Conservation (phyloP, 2,888 invertebrate species). For the Cheilosia variabilis region DNA sequence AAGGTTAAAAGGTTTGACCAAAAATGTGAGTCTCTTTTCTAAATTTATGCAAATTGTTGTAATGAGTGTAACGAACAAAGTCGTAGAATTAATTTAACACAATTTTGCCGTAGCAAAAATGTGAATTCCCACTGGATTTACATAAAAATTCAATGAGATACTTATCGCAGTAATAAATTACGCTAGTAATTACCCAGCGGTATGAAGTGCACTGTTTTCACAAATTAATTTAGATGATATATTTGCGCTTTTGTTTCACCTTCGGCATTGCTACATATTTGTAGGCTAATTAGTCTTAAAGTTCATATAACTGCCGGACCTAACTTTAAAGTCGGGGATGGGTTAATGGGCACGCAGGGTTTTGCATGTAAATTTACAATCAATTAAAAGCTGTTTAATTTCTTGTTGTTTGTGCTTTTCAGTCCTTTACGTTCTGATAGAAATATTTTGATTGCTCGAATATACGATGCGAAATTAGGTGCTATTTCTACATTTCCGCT, state of each 20-base stretch:
- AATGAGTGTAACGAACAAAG: constrained; percentile 52
- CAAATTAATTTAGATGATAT: constrained; percentile 34
- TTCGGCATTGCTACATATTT: background rate
- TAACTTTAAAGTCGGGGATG: background rate
- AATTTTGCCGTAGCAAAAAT: constrained; percentile 40
- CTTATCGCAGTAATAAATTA: constrained; percentile 30
- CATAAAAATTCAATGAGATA: constrained; percentile 58
- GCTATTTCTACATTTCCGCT: too few relatives aligned
- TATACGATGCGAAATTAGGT: too few relatives aligned
- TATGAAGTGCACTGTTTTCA: constrained; percentile 19
- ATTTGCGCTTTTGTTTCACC: constrained; percentile 6
- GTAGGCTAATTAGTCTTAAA: background rate
- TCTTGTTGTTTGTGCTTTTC: too few relatives aligned
- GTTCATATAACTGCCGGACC: background rate
- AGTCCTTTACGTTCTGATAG: too few relatives aligned
- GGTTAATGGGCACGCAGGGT: too few relatives aligned
- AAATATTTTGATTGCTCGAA: too few relatives aligned
- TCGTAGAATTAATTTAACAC: constrained; percentile 52
- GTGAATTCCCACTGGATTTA: constrained; percentile 45
- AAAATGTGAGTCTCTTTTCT: constrained; percentile 12
- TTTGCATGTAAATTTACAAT: too few relatives aligned
- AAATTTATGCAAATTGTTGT: constrained; percentile 62
- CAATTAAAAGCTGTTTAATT: too few relatives aligned
- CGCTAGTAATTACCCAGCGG: constrained; percentile 30
- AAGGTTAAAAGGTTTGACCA: background rate